Conservation (phyloP, 2,888 invertebrate genomes). For the Monopis laevigella region DNA sequence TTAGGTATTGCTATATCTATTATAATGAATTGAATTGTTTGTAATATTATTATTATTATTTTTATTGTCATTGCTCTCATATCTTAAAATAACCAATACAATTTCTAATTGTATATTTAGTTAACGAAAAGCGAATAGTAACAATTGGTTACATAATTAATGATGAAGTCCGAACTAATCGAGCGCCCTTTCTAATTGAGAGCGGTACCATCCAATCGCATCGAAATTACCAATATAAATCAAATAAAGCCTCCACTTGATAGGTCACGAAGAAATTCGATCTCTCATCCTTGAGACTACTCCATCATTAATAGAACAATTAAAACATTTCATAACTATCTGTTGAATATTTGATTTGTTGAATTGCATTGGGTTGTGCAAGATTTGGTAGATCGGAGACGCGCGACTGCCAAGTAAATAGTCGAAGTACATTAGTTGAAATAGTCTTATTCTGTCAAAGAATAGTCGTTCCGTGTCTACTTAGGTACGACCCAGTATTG, state of each 20-base stretch:
- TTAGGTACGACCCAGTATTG: constrained; percentile 19
- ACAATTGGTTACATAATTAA: too few species aligned
- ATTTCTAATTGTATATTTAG: too few species aligned
- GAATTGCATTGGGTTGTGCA: constrained; percentile 31
- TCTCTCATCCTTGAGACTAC: neutral
- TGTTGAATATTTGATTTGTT: constrained; percentile 21
- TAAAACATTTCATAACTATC: constrained; percentile 18
- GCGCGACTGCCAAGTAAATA: neutral
- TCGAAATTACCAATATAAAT: constrained; percentile 1
- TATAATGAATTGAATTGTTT: too few species aligned
- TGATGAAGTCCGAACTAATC: too few species aligned
- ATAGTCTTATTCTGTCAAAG: constrained; percentile 29
- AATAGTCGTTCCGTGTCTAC: constrained; percentile 18
- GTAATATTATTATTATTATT: too few species aligned
- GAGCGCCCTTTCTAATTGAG: neutral
- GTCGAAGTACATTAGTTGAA: constrained; percentile 24
- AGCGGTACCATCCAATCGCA: too few species aligned
- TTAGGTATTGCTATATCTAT: too few species aligned
- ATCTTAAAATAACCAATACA: too few species aligned
- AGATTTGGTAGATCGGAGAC: constrained; percentile 28
- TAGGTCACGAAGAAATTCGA: constrained; percentile 9
- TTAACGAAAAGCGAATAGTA: too few species aligned
- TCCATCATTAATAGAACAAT: constrained; percentile 24
- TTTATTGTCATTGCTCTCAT: too few species aligned
- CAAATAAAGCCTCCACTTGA: neutral